A percentile compares a stretch with the other conserved stretches of the same genome.
These are phyloP conservation scores for Ambastaia sidthimunki DNA, from an alignment of 2,797 vertebrate genomes.

Conservation along the genomic window DNA sequence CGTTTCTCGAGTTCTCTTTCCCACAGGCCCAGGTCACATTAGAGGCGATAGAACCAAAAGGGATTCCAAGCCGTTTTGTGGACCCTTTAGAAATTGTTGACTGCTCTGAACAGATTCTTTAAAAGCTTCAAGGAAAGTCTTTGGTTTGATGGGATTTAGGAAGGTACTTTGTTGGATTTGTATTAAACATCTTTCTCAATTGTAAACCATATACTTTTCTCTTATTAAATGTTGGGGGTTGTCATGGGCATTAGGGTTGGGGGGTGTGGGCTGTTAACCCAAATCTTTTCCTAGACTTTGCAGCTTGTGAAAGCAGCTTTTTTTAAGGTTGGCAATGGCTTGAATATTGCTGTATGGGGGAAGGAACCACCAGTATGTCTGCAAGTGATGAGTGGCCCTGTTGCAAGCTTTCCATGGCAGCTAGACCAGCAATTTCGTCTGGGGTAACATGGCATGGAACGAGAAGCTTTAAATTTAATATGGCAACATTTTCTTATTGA, in stretches of 20 bases:
- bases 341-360: conserved; percentile 60
- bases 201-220: conserved; percentile 7
- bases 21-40: conserved; percentile 71
- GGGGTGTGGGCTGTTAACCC: conserved; percentile 73
- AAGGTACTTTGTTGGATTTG: conserved; percentile 72
- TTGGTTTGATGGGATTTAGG: conserved; percentile 68
- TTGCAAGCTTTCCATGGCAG: conserved; percentile 60
- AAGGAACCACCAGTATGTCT: conserved; percentile 69
- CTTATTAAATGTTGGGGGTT: conserved; percentile 31
- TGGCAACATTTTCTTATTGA: conserved; percentile 69
- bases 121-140: conserved; percentile 65
- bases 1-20: conserved; percentile 75
- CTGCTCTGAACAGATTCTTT: conserved; percentile 65
- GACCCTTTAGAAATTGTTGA: conserved; percentile 61
- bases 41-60: conserved; percentile 66
- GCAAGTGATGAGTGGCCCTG: conserved; percentile 65
- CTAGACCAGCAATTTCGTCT: conserved; percentile 62
- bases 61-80: conserved; percentile 64
- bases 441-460: conserved; percentile 44
- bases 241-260: conserved; percentile 56
- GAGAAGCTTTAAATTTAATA: conserved; percentile 58
- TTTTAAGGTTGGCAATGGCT: conserved; percentile 64
- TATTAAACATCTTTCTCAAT: conserved; percentile 39
- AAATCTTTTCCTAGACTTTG: conserved; percentile 80
- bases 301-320: conserved; percentile 73